These are phyloP conservation scores for Catostomus latipinnis DNA, from an alignment of 2,797 vertebrate species.

Conservation along the genomic window DNA sequence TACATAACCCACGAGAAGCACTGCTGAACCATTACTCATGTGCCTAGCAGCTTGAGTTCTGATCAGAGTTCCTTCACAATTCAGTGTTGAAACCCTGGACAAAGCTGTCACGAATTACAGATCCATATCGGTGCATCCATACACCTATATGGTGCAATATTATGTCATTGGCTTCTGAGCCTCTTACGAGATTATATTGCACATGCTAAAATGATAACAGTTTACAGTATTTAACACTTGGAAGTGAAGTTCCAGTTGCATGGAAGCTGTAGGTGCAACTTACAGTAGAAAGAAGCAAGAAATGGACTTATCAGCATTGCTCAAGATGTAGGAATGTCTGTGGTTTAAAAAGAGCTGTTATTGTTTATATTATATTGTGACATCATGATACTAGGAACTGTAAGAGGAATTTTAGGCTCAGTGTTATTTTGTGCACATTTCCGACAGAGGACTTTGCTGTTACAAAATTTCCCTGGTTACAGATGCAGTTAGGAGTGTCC, in stretches of 20 bases:
- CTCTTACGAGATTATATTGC: neutral
- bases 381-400: neutral
- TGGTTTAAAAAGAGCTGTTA: neutral
- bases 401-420: neutral
- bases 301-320: neutral
- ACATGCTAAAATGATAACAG: neutral
- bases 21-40: constrained; percentile 36
- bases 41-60: constrained; percentile 33
- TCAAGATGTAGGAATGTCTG: constrained; percentile 18
- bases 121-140: too few species aligned
- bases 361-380: constrained; percentile 4
- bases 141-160: neutral
- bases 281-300: neutral
- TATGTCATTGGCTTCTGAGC: too few species aligned
- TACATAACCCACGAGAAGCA: constrained; percentile 45
- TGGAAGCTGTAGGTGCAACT: neutral
- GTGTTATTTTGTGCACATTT: neutral
- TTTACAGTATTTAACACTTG: neutral
- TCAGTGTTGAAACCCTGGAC: constrained; percentile 46
- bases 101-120: neutral
- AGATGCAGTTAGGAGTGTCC: neutral
- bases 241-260: neutral
- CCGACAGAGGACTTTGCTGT: neutral
- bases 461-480: neutral
- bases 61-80: constrained; percentile 48